A percentile compares a stretch with the other conserved stretches of the same genome.
Evolutionary conservation across 1,140 invertebrate species (phyloP).

Genomic region (Eumeta japonica): DNA sequence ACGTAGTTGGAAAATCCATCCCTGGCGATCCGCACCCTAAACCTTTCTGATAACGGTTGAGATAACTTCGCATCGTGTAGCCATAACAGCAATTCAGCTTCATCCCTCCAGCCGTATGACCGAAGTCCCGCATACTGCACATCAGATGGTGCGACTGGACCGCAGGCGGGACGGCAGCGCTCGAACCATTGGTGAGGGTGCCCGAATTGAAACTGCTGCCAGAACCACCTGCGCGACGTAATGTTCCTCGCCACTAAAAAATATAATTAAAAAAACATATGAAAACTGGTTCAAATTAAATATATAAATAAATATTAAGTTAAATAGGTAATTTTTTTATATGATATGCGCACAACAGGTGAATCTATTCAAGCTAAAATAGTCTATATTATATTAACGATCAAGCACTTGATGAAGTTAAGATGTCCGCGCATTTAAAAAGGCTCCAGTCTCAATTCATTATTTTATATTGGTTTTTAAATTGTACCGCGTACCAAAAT

Average conservation of each 20-base stretch:
- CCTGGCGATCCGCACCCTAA: slow-evolving; percentile 83
- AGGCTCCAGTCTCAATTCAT: no score
- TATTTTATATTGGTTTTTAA: no score
- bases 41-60: slow-evolving; percentile 79
- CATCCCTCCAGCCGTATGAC: slow-evolving; percentile 82
- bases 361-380: no score
- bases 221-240: slow-evolving; percentile 57
- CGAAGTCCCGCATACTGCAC: slow-evolving; percentile 86
- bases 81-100: slow-evolving; percentile 85
- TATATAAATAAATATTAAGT: no score
- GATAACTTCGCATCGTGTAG: slow-evolving; percentile 76
- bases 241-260: slow-evolving; percentile 65
- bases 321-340: no score
- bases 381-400: no score
- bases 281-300: no score
- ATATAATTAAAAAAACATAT: slow-evolving; percentile 5
- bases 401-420: no score
- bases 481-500: no score
- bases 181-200: slow-evolving; percentile 25
- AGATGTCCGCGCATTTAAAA: no score
- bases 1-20: slow-evolving; percentile 88
- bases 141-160: slow-evolving; percentile 77
- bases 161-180: slow-evolving; percentile 16
- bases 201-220: slow-evolving; percentile 49
- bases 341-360: no score